Conservation (phyloP, 2,797 vertebrate genomes). For the Salarias fasciatus region DNA sequence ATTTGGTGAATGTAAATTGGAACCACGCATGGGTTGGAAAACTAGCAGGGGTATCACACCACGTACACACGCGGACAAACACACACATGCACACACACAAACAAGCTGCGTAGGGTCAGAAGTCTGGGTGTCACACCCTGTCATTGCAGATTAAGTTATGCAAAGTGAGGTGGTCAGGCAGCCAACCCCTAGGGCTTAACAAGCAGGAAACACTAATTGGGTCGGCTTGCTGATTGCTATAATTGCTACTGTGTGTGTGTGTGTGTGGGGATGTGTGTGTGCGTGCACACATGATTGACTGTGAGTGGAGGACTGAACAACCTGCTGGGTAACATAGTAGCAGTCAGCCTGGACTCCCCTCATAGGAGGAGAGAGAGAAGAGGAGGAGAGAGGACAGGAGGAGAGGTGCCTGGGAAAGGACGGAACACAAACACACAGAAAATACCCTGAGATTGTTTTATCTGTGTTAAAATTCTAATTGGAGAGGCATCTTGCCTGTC, state of each 20-base stretch:
- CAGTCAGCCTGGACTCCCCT: constrained; percentile 53
- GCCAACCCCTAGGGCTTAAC: constrained; percentile 89
- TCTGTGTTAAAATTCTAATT: neutral
- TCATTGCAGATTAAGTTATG: constrained; percentile 99
- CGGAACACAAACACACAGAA: neutral
- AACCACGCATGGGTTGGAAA: constrained; percentile 89
- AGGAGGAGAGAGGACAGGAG: constrained; percentile 11
- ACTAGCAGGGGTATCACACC: constrained; percentile 80
- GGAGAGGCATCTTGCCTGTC: no score
- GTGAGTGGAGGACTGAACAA: constrained; percentile 74
- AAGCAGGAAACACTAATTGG: constrained; percentile 90
- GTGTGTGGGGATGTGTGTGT: constrained; percentile 36
- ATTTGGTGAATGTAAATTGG: constrained; percentile 92
- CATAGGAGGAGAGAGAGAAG: constrained; percentile 41
- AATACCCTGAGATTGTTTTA: neutral
- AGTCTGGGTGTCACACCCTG: constrained; percentile 94
- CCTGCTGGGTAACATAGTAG: constrained; percentile 75
- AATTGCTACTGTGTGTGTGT: constrained; percentile 97
- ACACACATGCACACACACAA: constrained; percentile 42
- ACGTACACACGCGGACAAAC: constrained; percentile 29
- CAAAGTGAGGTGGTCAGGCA: constrained; percentile 88
- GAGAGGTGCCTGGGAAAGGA: no score
- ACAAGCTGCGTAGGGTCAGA: constrained; percentile 87
- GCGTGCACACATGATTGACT: constrained; percentile 85
- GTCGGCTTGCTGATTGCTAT: constrained; percentile 94